A percentile compares a stretch with the other conserved stretches of the same genome.
phyloP scores from a whole-genome alignment of 2,888 invertebrate genomes.

The Tiphia femorata region DNA sequence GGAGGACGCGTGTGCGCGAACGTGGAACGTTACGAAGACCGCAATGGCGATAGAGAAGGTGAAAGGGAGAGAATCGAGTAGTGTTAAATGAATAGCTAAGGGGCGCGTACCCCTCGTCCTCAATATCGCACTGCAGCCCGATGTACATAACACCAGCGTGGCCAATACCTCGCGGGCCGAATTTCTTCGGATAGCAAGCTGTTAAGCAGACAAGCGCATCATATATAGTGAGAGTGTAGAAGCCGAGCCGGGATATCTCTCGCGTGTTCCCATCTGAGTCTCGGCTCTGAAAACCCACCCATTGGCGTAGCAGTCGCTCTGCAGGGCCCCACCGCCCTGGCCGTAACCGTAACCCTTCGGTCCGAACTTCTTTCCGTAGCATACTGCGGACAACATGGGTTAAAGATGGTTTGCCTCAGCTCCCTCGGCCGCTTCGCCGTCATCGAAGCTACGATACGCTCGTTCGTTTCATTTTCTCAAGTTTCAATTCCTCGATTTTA shows the following conservation, averaged over 20 bases:
- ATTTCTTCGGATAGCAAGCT: slow-evolving; percentile 97
- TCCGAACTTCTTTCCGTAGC: slow-evolving; percentile 97
- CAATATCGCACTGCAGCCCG: slow-evolving; percentile 88
- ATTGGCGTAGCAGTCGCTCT: slow-evolving; percentile 88
- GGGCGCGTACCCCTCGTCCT: slow-evolving; percentile 72
- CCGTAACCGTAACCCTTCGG: slow-evolving; percentile 98
- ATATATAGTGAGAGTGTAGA: slow-evolving; percentile 58
- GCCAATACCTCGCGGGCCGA: slow-evolving; percentile 94
- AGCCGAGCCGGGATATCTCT: slow-evolving; percentile 55
- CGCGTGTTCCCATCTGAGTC: slow-evolving; percentile 48
- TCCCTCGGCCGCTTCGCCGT: slow-evolving; percentile 21
- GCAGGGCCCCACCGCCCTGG: slow-evolving; percentile 94
- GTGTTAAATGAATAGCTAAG: slow-evolving; percentile 31
- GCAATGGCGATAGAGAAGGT: too few relatives aligned
- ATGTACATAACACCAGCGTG: slow-evolving; percentile 89
- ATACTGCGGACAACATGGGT: slow-evolving; percentile 75
- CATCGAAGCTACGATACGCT: slow-evolving; percentile 20
- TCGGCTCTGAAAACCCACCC: slow-evolving; percentile 75
- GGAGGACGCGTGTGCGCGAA: background rate
- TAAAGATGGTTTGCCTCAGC: slow-evolving; percentile 54
- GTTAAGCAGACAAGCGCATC: slow-evolving; percentile 68
- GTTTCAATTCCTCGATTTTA: too few relatives aligned
- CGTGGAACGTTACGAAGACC: background rate
- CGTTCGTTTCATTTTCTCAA: too few relatives aligned
- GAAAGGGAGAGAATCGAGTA: background rate